A percentile compares a stretch with the other conserved stretches of the same genome.
Conservation (phyloP, 2,113 vertebrate species). For the Psilopsiagon aymara region DNA sequence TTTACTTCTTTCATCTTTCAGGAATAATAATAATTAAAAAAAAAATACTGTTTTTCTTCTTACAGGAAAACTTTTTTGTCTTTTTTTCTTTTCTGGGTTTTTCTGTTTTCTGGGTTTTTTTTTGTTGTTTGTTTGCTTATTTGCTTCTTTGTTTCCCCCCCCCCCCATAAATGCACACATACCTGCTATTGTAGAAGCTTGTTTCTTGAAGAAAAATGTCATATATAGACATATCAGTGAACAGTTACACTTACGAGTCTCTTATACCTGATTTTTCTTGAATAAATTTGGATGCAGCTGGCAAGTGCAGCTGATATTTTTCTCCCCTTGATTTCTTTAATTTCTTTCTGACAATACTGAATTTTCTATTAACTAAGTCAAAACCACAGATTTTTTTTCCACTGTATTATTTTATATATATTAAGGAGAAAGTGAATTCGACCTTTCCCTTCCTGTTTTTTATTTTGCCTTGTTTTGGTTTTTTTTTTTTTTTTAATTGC, state of each 20-base stretch:
- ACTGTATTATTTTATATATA: neutral
- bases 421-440: neutral
- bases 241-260: slow-evolving; percentile 23
- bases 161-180: neutral
- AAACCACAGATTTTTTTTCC: neutral
- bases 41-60: neutral
- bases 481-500: fast-evolving
- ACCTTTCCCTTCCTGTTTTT: fast-evolving
- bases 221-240: neutral
- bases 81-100: neutral
- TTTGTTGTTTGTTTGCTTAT: too few relatives aligned
- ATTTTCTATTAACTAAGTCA: slow-evolving; percentile 20
- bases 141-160: fast-evolving
- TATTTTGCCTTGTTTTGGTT: fast-evolving
- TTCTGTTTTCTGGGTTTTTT: too few relatives aligned
- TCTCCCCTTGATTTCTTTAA: neutral
- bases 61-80: neutral
- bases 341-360: slow-evolving; percentile 42
- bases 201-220: slow-evolving; percentile 44
- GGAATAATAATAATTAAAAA: neutral
- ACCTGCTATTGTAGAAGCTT: neutral
- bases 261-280: slow-evolving; percentile 41
- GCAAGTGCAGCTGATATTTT: neutral
- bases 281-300: slow-evolving; percentile 53
- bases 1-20: neutral